These are phyloP conservation scores for Hylaea fasciaria DNA, from an alignment of 2,888 invertebrate genomes.

Conservation along the genomic window DNA sequence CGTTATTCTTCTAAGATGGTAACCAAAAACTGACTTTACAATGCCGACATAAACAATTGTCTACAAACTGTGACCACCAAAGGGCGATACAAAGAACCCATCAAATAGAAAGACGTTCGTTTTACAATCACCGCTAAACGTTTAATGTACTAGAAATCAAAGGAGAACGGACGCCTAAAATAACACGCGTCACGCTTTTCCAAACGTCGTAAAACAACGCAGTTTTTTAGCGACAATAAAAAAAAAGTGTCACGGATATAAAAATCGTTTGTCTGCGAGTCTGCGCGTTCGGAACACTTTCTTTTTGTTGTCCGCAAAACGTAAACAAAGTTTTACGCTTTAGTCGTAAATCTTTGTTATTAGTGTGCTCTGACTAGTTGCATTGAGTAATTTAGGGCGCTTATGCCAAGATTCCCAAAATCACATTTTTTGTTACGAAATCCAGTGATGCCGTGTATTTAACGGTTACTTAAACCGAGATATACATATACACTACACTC, in stretches of 20 bases:
- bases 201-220: conserved; percentile 4
- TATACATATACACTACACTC: no score
- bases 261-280: conserved; percentile 9
- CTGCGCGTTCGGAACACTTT: not conserved
- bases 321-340: conserved; percentile 13
- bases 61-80: no score
- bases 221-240: conserved; percentile 16
- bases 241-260: conserved; percentile 5
- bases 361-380: no score
- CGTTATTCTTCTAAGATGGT: no score
- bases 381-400: no score
- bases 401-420: no score
- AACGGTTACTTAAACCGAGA: no score
- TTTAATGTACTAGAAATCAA: conserved; percentile 9
- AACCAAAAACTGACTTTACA: no score
- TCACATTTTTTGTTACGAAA: no score
- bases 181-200: not conserved
- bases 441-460: no score
- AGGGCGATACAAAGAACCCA: not conserved
- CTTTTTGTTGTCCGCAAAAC: conserved; percentile 8
- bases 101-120: not conserved
- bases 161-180: conserved; percentile 6
- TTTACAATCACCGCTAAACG: conserved; percentile 7
- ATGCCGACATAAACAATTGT: no score
- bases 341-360: conserved; percentile 8